These are phyloP conservation scores for Denticeps clupeoides DNA, from an alignment of 2,797 vertebrate genomes.

Conservation along the genomic window DNA sequence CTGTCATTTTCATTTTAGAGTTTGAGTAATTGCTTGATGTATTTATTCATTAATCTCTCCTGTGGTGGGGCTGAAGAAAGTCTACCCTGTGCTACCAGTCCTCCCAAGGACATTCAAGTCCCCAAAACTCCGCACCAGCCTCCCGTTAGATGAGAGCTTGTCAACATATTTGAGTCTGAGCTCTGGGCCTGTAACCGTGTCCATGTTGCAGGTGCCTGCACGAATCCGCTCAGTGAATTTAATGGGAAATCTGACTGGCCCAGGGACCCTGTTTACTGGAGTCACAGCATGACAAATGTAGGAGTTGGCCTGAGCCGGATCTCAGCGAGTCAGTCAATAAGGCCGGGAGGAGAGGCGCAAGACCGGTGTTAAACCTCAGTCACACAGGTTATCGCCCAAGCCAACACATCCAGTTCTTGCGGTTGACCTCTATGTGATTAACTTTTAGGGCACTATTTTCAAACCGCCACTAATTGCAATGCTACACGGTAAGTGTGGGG, in stretches of 20 bases:
- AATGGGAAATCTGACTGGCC: conserved; percentile 6
- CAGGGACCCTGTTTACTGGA: conserved; percentile 6
- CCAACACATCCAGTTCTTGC: too few relatives aligned
- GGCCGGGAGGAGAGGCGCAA: background rate
- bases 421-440: too few relatives aligned
- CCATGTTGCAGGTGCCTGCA: background rate
- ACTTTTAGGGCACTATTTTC: too few relatives aligned
- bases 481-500: too few relatives aligned
- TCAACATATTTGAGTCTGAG: background rate
- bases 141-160: background rate
- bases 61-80: background rate
- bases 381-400: conserved; percentile 4
- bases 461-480: too few relatives aligned
- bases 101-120: background rate
- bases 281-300: conserved; percentile 1
- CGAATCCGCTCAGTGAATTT: background rate
- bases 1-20: conserved; percentile 18
- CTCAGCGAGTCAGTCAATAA: too few relatives aligned
- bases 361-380: conserved; percentile 1
- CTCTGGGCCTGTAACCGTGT: background rate
- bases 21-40: conserved; percentile 1
- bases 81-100: background rate
- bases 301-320: too few relatives aligned
- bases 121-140: background rate
- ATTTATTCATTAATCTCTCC: background rate